Evolutionary conservation across 2,113 vertebrate genomes (phyloP).

Genomic region (Baryphthengus martii): DNA sequence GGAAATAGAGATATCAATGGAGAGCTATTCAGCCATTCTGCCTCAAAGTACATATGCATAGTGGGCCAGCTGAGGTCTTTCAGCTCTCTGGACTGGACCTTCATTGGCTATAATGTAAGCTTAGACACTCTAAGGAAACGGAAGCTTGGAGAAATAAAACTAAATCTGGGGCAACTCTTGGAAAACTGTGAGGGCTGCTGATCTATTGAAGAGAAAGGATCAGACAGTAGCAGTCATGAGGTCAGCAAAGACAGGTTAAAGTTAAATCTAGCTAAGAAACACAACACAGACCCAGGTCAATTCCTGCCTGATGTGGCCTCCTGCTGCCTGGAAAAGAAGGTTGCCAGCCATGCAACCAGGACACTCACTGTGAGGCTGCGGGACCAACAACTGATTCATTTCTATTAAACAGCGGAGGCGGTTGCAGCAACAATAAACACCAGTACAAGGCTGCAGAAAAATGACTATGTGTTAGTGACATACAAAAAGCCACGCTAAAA

Average conservation of each 20-base stretch:
- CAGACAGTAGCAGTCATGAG: not conserved
- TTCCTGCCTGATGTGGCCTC: not conserved
- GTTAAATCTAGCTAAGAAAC: not conserved
- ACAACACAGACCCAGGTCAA: not conserved
- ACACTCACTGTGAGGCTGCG: not conserved
- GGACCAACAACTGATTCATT: constrained; percentile 20
- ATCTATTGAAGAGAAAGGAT: not conserved
- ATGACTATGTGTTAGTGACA: not conserved
- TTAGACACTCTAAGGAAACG: not conserved
- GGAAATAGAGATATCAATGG: not conserved
- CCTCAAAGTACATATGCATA: not conserved
- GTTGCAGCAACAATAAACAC: not conserved
- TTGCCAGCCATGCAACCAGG: not conserved
- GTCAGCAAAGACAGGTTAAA: not conserved
- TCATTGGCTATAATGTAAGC: not conserved
- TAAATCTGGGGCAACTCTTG: not conserved
- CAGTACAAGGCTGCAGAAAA: not conserved
- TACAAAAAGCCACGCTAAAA: not conserved
- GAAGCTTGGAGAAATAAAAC: not conserved
- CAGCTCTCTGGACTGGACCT: not conserved
- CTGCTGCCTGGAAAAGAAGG: not conserved
- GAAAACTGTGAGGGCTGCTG: not conserved
- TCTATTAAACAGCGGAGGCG: not conserved
- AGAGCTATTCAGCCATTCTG: not conserved
- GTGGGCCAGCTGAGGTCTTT: not conserved